Percentiles rank a stretch among this genome's conserved stretches.
Evolutionary conservation across 2,888 invertebrate genomes (phyloP).

Genomic region (Ennomos erosarius): DNA sequence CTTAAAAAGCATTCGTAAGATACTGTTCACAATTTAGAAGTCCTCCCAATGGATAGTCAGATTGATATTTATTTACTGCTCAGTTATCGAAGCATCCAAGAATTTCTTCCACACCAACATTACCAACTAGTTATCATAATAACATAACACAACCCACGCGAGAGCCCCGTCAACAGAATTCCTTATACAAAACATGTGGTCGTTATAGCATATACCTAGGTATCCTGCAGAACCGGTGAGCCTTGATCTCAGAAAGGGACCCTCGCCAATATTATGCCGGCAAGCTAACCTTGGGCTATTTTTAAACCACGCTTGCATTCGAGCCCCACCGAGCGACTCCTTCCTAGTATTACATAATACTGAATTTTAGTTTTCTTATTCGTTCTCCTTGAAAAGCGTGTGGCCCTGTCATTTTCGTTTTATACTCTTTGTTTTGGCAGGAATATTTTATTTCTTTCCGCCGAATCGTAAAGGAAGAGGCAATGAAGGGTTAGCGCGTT

Average conservation of each 20-base stretch:
- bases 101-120: constrained; percentile 38
- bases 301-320: constrained; percentile 78
- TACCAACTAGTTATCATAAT: no score
- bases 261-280: constrained; percentile 65
- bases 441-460: constrained; percentile 82
- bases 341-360: constrained; percentile 84
- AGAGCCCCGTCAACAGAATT: constrained; percentile 47
- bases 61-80: constrained; percentile 25
- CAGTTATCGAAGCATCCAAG: constrained; percentile 26
- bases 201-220: constrained; percentile 52
- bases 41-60: constrained; percentile 12
- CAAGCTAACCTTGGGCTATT: constrained; percentile 82
- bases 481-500: constrained; percentile 83
- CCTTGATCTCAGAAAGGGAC: constrained; percentile 82
- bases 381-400: constrained; percentile 73
- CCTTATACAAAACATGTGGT: constrained; percentile 52
- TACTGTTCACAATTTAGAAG: constrained; percentile 15
- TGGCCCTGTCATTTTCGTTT: constrained; percentile 82
- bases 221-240: constrained; percentile 78
- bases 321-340: constrained; percentile 76
- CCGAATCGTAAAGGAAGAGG: constrained; percentile 83
- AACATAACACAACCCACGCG: constrained; percentile 45
- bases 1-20: constrained; percentile 6
- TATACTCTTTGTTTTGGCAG: constrained; percentile 81
- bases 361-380: constrained; percentile 79